Conservation (phyloP, 2,797 vertebrate genomes). For the Columba guinea region DNA sequence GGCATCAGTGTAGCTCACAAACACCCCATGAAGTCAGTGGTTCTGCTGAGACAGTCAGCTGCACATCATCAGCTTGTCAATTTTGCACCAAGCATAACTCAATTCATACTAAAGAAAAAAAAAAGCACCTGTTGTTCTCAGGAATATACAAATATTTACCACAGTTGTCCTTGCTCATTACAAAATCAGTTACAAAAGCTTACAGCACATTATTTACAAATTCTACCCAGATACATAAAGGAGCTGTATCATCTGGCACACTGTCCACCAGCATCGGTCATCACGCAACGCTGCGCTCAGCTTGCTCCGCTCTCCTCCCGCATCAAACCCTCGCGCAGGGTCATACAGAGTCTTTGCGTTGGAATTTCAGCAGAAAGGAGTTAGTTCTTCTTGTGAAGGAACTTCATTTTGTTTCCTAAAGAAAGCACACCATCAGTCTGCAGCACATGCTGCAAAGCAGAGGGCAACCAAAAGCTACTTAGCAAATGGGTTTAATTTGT, state of each 20-base stretch:
- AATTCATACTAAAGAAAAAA: conserved; percentile 62
- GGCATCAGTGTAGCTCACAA: conserved; percentile 65
- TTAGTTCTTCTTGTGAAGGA: conserved; percentile 99
- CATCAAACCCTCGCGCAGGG: not conserved
- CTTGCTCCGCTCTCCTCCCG: not conserved
- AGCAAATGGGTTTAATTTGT: not conserved
- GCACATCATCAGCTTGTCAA: conserved; percentile 76
- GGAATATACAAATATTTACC: conserved; percentile 87
- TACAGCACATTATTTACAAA: conserved; percentile 94
- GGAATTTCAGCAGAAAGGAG: conserved; percentile 9
- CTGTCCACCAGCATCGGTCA: not conserved
- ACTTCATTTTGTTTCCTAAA: conserved; percentile 98
- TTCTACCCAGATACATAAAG: conserved; percentile 37
- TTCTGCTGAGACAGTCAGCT: conserved; percentile 84
- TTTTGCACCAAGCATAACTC: conserved; percentile 83
- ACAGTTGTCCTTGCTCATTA: conserved; percentile 77
- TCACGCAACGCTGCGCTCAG: not conserved
- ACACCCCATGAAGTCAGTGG: conserved; percentile 83
- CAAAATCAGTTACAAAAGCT: conserved; percentile 83
- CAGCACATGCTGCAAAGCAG: not conserved
- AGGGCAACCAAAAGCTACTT: not conserved
- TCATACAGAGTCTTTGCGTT: conserved; percentile 7
- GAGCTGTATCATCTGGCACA: not conserved
- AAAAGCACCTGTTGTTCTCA: conserved; percentile 76
- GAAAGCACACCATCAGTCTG: conserved; percentile 7